These are phyloP conservation scores for Hippopotamus amphibius DNA, from an alignment of 2,113 vertebrate genomes.

Conservation along the genomic window DNA sequence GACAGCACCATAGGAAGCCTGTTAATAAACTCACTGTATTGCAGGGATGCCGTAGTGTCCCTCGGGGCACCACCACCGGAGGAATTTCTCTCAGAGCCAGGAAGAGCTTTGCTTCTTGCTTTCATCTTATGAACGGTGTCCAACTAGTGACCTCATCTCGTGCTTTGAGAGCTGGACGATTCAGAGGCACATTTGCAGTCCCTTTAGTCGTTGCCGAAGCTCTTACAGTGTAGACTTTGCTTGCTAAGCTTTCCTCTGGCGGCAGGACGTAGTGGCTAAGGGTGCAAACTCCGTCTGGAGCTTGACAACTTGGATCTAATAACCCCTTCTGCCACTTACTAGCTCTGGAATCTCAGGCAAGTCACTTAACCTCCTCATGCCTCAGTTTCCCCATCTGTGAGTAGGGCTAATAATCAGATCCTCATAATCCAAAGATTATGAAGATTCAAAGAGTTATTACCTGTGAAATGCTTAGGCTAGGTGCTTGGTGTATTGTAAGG, in stretches of 20 bases:
- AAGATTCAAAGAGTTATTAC: background rate
- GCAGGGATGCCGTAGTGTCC: background rate
- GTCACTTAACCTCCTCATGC: accelerated
- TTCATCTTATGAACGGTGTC: background rate
- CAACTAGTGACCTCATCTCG: background rate
- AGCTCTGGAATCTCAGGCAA: background rate
- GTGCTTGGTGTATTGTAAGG: background rate
- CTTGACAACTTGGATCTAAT: background rate
- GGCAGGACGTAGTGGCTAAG: background rate
- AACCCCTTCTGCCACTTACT: background rate
- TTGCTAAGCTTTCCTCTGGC: background rate
- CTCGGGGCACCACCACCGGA: accelerated
- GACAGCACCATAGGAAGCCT: accelerated
- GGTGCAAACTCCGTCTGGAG: background rate
- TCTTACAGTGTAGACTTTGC: accelerated
- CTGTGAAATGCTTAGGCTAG: background rate
- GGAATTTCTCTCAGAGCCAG: background rate
- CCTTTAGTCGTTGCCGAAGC: accelerated
- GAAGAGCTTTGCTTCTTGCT: background rate
- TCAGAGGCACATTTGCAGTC: accelerated
- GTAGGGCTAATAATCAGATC: too few species aligned
- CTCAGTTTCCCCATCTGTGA: background rate
- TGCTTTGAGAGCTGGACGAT: background rate
- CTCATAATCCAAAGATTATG: background rate
- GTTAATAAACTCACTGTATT: accelerated